phyloP scores from a whole-genome alignment of 2,797 vertebrate species.

The Myripristis murdjan region DNA sequence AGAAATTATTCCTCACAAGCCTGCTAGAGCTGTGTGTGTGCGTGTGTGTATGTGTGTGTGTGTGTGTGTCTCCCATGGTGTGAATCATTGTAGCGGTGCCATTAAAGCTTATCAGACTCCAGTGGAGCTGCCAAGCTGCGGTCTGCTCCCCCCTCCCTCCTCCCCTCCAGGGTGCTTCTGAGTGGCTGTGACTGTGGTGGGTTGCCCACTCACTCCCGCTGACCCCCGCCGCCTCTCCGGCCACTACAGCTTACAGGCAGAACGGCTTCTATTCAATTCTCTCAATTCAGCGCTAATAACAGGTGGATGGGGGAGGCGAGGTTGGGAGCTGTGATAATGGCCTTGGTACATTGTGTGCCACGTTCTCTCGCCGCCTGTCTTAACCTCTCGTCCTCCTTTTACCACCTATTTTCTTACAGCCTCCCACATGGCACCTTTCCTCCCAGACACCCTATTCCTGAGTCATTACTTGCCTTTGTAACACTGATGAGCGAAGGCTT shows the following conservation, averaged over 20 bases:
- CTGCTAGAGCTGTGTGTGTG: constrained; percentile 53
- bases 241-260: constrained; percentile 45
- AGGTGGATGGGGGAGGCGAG: constrained; percentile 33
- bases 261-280: constrained; percentile 60
- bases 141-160: constrained; percentile 54
- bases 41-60: constrained; percentile 13
- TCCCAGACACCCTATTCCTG: neutral
- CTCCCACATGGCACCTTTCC: constrained; percentile 10
- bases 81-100: constrained; percentile 78
- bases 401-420: constrained; percentile 15
- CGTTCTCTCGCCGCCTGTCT: constrained; percentile 39
- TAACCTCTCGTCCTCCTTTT: constrained; percentile 44
- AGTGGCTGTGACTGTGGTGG: constrained; percentile 67
- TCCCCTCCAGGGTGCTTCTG: constrained; percentile 67
- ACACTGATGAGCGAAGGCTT: constrained; percentile 16
- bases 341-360: constrained; percentile 37
- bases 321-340: constrained; percentile 47
- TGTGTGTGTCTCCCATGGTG: constrained; percentile 49
- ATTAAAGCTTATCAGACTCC: constrained; percentile 84
- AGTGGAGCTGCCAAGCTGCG: constrained; percentile 78
- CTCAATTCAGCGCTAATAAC: constrained; percentile 56
- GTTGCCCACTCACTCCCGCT: constrained; percentile 71
- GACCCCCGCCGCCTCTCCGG: constrained; percentile 61
- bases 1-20: constrained; percentile 79
- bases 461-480: constrained; percentile 10